These are phyloP conservation scores for Syngnathus typhle DNA, from an alignment of 2,113 vertebrate genomes.

Conservation along the genomic window DNA sequence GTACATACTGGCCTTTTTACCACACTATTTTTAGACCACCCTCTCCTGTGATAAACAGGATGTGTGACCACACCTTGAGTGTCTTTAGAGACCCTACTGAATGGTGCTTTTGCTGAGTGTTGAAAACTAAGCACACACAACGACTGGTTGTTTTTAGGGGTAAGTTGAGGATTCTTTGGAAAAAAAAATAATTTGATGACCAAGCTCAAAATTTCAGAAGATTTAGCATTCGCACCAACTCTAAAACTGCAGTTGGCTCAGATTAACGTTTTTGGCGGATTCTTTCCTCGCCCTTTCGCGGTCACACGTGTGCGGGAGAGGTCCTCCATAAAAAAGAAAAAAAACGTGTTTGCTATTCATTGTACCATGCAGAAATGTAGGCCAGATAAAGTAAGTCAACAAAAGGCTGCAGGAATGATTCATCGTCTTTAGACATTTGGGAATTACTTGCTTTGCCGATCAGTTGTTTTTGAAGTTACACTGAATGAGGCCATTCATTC, in stretches of 20 bases:
- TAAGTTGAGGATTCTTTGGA: background rate
- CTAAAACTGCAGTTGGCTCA: background rate
- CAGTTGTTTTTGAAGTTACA: background rate
- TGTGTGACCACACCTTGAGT: background rate
- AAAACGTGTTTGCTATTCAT: background rate
- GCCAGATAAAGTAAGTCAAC: background rate
- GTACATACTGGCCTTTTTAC: background rate
- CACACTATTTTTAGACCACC: background rate
- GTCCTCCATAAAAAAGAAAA: background rate
- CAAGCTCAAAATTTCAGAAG: background rate
- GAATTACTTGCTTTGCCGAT: background rate
- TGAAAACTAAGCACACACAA: background rate
- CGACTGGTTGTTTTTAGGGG: background rate
- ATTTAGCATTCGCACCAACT: background rate
- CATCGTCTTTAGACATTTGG: background rate
- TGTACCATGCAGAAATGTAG: background rate
- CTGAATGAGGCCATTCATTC: background rate
- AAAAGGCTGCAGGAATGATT: background rate
- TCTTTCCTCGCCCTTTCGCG: background rate
- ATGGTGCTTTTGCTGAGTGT: background rate
- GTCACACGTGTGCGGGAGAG: background rate
- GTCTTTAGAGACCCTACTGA: background rate
- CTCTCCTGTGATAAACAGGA: background rate
- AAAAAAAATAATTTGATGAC: constrained; percentile 3
- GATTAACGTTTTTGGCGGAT: constrained; percentile 1